A percentile compares a stretch with the other conserved stretches of the same genome.
Conservation (phyloP, 23 tunicate genomes). For the Ciona savignyi region DNA sequence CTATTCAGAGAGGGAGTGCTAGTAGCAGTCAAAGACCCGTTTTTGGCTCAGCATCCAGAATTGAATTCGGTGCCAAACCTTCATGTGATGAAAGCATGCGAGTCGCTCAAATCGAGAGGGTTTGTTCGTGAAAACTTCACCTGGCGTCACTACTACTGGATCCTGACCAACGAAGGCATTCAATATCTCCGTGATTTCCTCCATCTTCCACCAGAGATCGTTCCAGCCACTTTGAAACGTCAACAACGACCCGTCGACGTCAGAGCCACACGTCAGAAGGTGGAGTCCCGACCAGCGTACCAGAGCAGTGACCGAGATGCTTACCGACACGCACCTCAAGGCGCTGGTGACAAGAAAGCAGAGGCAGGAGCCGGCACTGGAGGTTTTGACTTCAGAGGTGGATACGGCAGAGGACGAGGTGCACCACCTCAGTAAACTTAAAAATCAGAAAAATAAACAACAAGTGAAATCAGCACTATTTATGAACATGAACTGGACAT, state of each 20-base stretch:
- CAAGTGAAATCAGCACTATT: background rate
- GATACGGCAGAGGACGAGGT: constrained; percentile 93
- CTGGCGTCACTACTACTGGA: constrained; percentile 90
- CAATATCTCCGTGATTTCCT: constrained; percentile 88
- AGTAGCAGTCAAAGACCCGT: constrained; percentile 73
- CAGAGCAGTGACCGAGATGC: constrained; percentile 76
- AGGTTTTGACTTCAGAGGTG: constrained; percentile 70
- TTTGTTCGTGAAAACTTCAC: constrained; percentile 68
- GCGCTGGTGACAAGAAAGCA: constrained; percentile 94
- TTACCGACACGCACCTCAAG: constrained; percentile 68
- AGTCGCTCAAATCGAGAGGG: constrained; percentile 85
- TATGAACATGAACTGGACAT: background rate
- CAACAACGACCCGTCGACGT: constrained; percentile 54
- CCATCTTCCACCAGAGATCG: constrained; percentile 96
- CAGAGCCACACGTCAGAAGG: constrained; percentile 64
- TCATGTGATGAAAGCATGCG: constrained; percentile 82
- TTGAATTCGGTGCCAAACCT: constrained; percentile 62
- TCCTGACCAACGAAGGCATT: constrained; percentile 96
- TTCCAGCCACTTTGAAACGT: constrained; percentile 91
- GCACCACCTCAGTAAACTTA: constrained; percentile 24
- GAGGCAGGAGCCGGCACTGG: constrained; percentile 94
- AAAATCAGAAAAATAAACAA: too few species aligned
- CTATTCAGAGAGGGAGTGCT: constrained; percentile 96
- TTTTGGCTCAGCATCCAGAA: constrained; percentile 50
- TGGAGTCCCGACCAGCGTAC: constrained; percentile 85